Base-by-base conservation (phyloP, 2,113 vertebrate species). In the Odontophorus gujanensis region DNA sequence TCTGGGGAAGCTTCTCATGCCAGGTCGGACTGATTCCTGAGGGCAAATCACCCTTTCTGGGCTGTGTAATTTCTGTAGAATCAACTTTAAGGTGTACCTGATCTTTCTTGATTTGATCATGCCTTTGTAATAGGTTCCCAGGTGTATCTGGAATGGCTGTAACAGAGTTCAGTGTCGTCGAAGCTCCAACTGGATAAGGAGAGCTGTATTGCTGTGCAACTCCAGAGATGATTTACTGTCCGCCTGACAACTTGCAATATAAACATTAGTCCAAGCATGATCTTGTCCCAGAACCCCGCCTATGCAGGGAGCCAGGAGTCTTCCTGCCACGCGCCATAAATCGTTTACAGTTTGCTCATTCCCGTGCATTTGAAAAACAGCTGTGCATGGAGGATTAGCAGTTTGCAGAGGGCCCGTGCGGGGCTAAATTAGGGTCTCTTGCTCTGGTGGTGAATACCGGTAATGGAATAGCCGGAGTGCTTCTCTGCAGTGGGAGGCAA, bases 291-390 rank as follows among this genome's bases (percentile, higher is more conserved):
- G 96, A 96, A 83, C 96, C 89, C 96, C 92, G 59, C 98, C 97
- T 95, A 89, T 51, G 2, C 73, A 79, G 94, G 95, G 96, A 96
- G 92, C 87, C 97, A 96, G 96, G 97, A 97, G 97, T 65, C 96
- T 97, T 97, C 94, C 97, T 96, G 98, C 98, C 98, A 98, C 98
- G 95, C 30, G 97, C 97, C 97, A 96, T 94, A 97, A 97, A 98
- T 97, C 96, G 95, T 97, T 97, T 92, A 95, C 2, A 62, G 96
- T 97, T 98, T 97, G 97, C 97, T 97, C 94, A 92, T 97, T 95
- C 78, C 79, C 4, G 1, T 86, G 32, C 78, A 21, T 92, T 96
- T 96, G 88, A 72, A 93, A 91, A 97, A 81, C 97, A 98, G 97
- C 97, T 97, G 98, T 79, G 55, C 58, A 25, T 66, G 30, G 87